These are phyloP conservation scores for Clusia tigrina DNA, from an alignment of 2,888 invertebrate genomes.

Conservation along the genomic window DNA sequence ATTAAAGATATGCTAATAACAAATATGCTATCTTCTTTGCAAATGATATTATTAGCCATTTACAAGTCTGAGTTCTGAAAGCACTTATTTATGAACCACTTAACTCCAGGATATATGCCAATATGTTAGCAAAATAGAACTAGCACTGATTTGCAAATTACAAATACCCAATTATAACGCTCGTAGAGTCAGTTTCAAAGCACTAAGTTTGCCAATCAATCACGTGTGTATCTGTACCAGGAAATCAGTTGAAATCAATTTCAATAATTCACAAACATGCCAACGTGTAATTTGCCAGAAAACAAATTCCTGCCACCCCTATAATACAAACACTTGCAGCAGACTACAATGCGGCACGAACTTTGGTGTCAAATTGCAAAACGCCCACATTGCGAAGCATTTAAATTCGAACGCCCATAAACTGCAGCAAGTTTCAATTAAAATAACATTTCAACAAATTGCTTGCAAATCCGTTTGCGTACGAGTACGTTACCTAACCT, in stretches of 20 bases:
- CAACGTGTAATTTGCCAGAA: not conserved
- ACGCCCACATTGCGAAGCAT: not conserved
- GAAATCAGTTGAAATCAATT: slow-evolving; percentile 6
- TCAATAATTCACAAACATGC: not conserved
- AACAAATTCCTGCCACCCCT: not conserved
- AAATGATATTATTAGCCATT: too few relatives aligned
- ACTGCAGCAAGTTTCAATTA: not conserved
- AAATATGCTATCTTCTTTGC: too few relatives aligned
- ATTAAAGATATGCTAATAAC: too few relatives aligned
- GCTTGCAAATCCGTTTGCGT: not conserved
- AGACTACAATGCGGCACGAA: not conserved
- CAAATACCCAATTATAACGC: too few relatives aligned
- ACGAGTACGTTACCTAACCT: not conserved
- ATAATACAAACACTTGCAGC: not conserved
- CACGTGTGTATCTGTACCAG: not conserved
- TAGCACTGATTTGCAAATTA: too few relatives aligned
- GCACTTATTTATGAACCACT: too few relatives aligned
- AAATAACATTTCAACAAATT: not conserved
- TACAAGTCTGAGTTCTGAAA: too few relatives aligned
- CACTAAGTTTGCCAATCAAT: not conserved
- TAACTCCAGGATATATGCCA: too few relatives aligned
- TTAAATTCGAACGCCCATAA: not conserved
- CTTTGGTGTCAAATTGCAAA: not conserved
- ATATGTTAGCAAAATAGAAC: too few relatives aligned
- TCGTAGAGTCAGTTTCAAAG: too few relatives aligned